phyloP scores from a whole-genome alignment of 2,797 vertebrate species.

The Sebastes steindachneri region DNA sequence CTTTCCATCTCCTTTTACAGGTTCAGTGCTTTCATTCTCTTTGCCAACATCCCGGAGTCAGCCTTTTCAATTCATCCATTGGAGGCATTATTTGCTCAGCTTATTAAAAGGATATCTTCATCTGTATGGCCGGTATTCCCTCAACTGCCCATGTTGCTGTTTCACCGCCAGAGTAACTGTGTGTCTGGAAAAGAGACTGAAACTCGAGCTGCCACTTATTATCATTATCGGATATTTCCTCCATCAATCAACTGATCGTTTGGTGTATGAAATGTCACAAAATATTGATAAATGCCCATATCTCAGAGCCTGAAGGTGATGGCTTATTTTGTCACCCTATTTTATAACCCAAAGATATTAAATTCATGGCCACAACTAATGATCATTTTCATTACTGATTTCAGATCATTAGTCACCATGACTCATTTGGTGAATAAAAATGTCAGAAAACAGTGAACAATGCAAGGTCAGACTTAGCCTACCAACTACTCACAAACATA shows the following conservation, averaged over 20 bases:
- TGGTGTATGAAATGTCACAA: neutral
- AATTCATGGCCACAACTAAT: neutral
- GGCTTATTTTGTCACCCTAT: neutral
- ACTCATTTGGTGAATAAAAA: neutral
- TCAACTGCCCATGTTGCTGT: neutral
- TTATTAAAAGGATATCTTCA: constrained; percentile 36
- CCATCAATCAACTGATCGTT: neutral
- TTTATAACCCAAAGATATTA: neutral
- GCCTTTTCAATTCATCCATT: constrained; percentile 32
- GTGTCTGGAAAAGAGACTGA: neutral
- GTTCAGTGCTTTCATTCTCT: neutral
- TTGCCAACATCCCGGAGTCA: constrained; percentile 20
- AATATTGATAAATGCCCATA: neutral
- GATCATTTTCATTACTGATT: neutral
- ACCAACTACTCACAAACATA: neutral
- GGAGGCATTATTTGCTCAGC: constrained; percentile 29
- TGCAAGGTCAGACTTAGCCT: neutral
- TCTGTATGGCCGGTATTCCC: constrained; percentile 21
- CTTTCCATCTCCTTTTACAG: neutral
- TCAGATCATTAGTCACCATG: neutral
- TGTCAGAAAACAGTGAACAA: neutral
- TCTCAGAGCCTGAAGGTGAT: neutral
- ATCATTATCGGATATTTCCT: neutral
- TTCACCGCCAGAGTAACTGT: neutral
- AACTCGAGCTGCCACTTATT: neutral